Conservation (phyloP, 1,140 invertebrate genomes). For the Drusus annulatus region DNA sequence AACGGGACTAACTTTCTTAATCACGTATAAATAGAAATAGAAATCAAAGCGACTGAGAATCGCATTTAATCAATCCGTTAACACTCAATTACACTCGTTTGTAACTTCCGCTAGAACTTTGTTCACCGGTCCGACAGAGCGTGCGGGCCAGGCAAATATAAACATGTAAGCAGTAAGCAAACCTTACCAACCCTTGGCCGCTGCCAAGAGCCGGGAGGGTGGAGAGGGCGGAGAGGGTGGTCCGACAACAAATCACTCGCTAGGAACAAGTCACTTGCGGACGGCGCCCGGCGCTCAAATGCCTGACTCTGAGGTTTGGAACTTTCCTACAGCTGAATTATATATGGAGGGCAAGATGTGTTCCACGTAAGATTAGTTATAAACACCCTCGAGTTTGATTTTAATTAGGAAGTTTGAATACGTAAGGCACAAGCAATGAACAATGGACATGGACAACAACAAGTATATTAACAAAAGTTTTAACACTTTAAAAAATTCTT, state of each 20-base stretch:
- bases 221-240: background rate
- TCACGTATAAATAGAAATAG: background rate
- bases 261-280: slow-evolving; percentile 49
- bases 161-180: slow-evolving; percentile 45
- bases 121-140: slow-evolving; percentile 43
- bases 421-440: no score
- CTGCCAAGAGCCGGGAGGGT: background rate
- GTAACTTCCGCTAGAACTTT: slow-evolving; percentile 41
- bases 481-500: no score
- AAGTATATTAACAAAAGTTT: no score
- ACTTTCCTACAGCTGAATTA: slow-evolving; percentile 17
- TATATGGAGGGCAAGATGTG: background rate
- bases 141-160: slow-evolving; percentile 46
- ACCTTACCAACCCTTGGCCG: slow-evolving; percentile 8
- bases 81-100: slow-evolving; percentile 52
- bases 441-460: no score
- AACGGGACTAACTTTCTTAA: no score
- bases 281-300: slow-evolving; percentile 18
- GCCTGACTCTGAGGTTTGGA: slow-evolving; percentile 30
- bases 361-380: no score
- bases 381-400: no score
- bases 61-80: slow-evolving; percentile 45
- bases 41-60: slow-evolving; percentile 29
- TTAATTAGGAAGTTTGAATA: no score
- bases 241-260: slow-evolving; percentile 49